phyloP scores from a whole-genome alignment of 1,140 invertebrate species.

The Calliphora vicina region DNA sequence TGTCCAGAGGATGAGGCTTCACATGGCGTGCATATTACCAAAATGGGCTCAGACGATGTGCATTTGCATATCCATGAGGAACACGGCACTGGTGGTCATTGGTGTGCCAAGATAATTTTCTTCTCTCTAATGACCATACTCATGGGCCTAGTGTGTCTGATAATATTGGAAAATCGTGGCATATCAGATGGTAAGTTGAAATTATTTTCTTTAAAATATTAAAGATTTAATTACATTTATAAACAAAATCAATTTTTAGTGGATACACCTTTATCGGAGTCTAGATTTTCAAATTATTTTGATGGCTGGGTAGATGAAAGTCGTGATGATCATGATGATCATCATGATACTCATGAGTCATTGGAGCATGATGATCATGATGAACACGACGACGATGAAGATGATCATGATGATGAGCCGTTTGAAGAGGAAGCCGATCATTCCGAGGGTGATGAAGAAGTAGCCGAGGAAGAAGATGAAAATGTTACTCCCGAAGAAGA shows the following conservation, averaged over 20 bases:
- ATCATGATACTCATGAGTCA: constrained; percentile 63
- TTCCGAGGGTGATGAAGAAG: constrained; percentile 54
- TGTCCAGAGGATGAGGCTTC: constrained; percentile 54
- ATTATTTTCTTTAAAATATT: not conserved
- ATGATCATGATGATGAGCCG: constrained; percentile 49
- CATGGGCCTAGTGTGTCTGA: constrained; percentile 75
- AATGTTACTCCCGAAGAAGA: constrained; percentile 52
- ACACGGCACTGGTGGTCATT: constrained; percentile 76
- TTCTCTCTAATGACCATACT: constrained; percentile 76
- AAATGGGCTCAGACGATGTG: constrained; percentile 64
- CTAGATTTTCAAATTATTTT: constrained; percentile 75
- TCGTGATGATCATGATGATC: constrained; percentile 65
- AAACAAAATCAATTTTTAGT: constrained; percentile 66
- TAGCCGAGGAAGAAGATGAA: constrained; percentile 52
- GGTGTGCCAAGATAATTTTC: constrained; percentile 84
- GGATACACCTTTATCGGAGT: constrained; percentile 74
- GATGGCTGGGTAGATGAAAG: constrained; percentile 81
- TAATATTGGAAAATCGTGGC: constrained; percentile 81
- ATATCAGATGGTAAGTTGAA: constrained; percentile 76
- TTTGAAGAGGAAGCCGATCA: constrained; percentile 54
- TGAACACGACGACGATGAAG: constrained; percentile 51
- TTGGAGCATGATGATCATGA: constrained; percentile 57
- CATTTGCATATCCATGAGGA: constrained; percentile 80
- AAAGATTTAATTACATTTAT: not conserved
- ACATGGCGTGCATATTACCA: constrained; percentile 61